Evolutionary conservation across 2,797 vertebrate species (phyloP), one percentile per base, ranked within the genome.

Genomic region (Merluccius polli): DNA sequence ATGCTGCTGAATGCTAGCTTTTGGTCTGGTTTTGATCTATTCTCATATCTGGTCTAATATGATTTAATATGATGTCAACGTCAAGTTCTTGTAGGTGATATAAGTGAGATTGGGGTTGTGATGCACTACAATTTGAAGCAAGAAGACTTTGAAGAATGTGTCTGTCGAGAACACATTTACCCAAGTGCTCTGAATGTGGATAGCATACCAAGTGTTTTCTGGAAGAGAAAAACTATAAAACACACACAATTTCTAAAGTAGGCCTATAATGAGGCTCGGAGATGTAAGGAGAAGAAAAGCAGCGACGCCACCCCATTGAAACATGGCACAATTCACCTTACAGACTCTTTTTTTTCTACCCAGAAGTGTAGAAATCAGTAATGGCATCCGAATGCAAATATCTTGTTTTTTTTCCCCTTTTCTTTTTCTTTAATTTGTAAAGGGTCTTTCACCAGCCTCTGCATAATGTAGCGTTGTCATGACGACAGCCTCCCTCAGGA

Each of bases 401-500:
- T 16, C 29, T 31, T 27, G 24, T 27, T 27, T 65, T 65, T 67
- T 69, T 69, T 32, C 1, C n/a, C n/a, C n/a, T 69, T 10, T 32
- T 69, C 16, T 69, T 32, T 69, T 69, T 32, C 13, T 69, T 32
- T 27, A 65, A 32, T 18, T 32, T 69, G 67, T 32, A 69, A 69
- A 32, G 67, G 67, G 13, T 32, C 67, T 74, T 38, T 74, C 79
- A 77, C 81, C 4, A 30, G 29, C 67, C 32, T 6, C 68, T 31
- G 75, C 68, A 71, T 71, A 69, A 75, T 70, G 72, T 44, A 71
- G 15, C 3, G 59, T 71, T 44, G 68, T 69, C 67, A 69, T 69
- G 67, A 69, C 67, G 30, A 68, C 65, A 68, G 67, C 67, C 67
- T 69, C 67, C 67, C 31, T 32, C 29, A 69, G 30, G 7, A 30